Evolutionary conservation across 2,888 invertebrate genomes (phyloP).

Genomic region (Alloscopus bannaensis): DNA sequence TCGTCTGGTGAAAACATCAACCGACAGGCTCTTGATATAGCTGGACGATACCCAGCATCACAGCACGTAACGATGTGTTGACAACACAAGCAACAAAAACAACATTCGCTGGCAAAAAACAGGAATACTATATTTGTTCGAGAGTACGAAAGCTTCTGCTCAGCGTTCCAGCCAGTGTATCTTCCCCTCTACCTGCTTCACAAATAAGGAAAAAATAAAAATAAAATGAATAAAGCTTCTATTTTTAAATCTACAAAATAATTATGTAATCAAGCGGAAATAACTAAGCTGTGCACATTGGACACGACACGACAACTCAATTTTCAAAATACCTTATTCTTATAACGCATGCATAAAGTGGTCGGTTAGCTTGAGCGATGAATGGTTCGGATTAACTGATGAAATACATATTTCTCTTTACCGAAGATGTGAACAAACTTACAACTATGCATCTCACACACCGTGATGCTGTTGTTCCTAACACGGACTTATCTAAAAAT

Average conservation of each 20-base stretch:
- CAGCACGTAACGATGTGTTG: slow-evolving; percentile 32
- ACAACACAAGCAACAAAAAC: slow-evolving; percentile 37
- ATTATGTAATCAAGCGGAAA: too few species aligned
- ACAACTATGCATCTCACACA: too few species aligned
- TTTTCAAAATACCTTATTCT: neutral
- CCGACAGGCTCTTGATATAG: slow-evolving; percentile 57
- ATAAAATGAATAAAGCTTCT: slow-evolving; percentile 28
- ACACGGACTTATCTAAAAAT: too few species aligned
- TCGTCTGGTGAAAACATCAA: slow-evolving; percentile 33
- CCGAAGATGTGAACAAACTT: too few species aligned
- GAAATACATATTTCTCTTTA: too few species aligned
- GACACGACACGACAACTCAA: slow-evolving; percentile 10
- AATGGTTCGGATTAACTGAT: too few species aligned
- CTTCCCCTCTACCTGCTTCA: slow-evolving; percentile 36
- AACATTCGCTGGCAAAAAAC: slow-evolving; percentile 9
- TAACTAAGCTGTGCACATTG: neutral
- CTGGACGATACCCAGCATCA: slow-evolving; percentile 57
- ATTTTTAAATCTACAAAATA: slow-evolving; percentile 21
- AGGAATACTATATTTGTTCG: slow-evolving; percentile 15
- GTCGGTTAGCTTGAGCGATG: too few species aligned
- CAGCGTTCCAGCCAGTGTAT: slow-evolving; percentile 28
- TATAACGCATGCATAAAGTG: neutral
- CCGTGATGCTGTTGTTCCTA: too few species aligned
- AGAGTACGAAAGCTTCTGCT: slow-evolving; percentile 16
- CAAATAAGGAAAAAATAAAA: slow-evolving; percentile 42